These are phyloP conservation scores for Leptodactylus fallax DNA, from an alignment of 2,797 vertebrate genomes.

Conservation along the genomic window DNA sequence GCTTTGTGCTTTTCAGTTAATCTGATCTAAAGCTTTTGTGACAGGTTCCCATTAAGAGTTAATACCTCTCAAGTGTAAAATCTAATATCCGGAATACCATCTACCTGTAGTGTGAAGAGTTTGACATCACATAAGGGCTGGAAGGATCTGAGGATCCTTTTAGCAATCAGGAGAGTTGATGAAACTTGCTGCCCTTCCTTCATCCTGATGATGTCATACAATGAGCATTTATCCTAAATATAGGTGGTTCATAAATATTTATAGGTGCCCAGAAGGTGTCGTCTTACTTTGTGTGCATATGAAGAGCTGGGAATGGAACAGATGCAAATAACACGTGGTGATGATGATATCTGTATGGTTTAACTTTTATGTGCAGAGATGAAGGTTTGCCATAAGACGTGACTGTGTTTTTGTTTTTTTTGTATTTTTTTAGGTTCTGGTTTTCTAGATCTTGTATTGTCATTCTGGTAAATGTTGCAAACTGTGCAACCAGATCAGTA, in stretches of 20 bases:
- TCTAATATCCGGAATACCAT: not conserved
- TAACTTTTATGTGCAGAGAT: not conserved
- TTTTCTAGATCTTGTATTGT: not conserved
- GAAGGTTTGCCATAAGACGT: too few species aligned
- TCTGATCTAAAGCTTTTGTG: not conserved
- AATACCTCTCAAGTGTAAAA: not conserved
- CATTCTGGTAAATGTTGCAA: not conserved
- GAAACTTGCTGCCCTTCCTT: not conserved
- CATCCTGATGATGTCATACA: not conserved
- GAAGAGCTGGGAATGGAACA: not conserved
- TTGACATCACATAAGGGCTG: not conserved
- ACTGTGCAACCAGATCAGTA: not conserved
- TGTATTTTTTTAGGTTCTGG: not conserved
- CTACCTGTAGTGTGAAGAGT: not conserved
- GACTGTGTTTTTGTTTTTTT: too few species aligned
- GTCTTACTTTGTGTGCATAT: not conserved
- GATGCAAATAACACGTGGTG: not conserved
- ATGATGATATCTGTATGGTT: not conserved
- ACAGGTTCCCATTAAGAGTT: not conserved
- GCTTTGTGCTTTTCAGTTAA: too few species aligned
- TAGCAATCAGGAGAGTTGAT: not conserved
- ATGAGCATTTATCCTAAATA: not conserved
- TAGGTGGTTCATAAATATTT: not conserved
- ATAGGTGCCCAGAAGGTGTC: not conserved
- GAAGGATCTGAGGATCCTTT: not conserved